Base-by-base conservation (phyloP, 2,113 vertebrate species). In the Pionites leucogaster region DNA sequence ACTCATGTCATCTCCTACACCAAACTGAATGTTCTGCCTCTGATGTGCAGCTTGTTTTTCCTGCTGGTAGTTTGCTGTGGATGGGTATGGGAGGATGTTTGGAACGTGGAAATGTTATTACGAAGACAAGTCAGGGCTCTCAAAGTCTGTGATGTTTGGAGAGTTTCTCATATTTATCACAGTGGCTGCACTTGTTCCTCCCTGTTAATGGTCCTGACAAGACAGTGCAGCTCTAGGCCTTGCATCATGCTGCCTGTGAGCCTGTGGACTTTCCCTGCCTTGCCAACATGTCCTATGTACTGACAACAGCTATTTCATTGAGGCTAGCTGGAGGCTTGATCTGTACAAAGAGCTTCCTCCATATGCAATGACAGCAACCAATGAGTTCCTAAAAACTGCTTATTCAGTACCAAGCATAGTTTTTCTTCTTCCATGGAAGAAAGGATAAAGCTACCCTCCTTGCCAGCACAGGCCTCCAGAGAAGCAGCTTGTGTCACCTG, bases 1-100 rank as follows among this genome's bases (percentile, higher is more conserved):
- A 71, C 17, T 82, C 13, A 29, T 2, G 23, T 86, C 42, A 87
- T 33, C n/a, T 91, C 59, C 50, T 82, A 31, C 2, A 7, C 37
- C 71, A 64, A 42, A n/a, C 13, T n/a, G 65, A 68, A 82, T 62
- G 27, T 55, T 88, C 31, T 64, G 22, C 15, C 13, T 90, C 70
- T 76, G 37, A 72, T 37, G 25, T 55, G 57, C 52, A 85, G 60
- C 79, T 52, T 85, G 57, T 63, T 96, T 85, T 87, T 93, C 59
- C 78, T 85, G 52, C 69, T 90, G 50, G 62, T 72, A 53, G 35
- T 47, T 94, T 82, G 60, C n/a, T 85, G 55, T 75, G 41, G 49
- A 27, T 76, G 52, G 28, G 24, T 72, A 82, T 72, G 39, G 39
- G 35, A 96, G 82, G 35, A 39, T 88, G 31, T 77, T 42, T 90